Base-by-base conservation (phyloP, 2,888 invertebrate genomes). In the Clepsis dumicolana region DNA sequence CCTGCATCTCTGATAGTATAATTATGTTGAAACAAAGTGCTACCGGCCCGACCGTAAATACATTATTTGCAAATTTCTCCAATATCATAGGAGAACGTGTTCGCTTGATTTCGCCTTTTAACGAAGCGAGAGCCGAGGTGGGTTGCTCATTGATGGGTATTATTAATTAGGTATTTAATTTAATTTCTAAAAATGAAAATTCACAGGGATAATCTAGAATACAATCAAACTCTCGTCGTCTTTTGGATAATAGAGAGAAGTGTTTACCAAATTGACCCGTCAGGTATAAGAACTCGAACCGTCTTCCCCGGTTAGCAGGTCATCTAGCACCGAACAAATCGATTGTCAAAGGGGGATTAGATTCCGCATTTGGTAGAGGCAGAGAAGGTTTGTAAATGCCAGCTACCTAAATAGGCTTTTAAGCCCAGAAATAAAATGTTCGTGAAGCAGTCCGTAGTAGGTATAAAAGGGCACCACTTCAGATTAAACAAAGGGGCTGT, bases 51-150 rank as follows among this genome's bases (percentile, higher is more conserved):
- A 72, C 72, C 72, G 76, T 77, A 76, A 76, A 70, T 73, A 73
- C 72, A 76, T 78, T 78, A 76, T 81, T 83, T 80, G 77, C 72
- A 75, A 77, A 77, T 78, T 77, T 76, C 72, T 75, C 74, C 71
- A 71, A 74, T 73, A 75, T 77, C 75, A n/a, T n/a, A 71, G 74
- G 73, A 77, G 78, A 78, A 71, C 74, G 75, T 76, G 70, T 77
- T 69, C 74, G 75, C 73, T 77, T 81, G 80, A 83, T 84, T 83
- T 87, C 75, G 77, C 80, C 76, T 81, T n/a, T 73, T 78, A 83
- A 81, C 77, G 78, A 80, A 82, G 77, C 77, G 79, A 77, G 75
- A 77, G 75, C 73, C 73, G 74, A 53, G 27, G 52, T 57, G 52
- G 52, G 57, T 41, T 53, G 44, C 44, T 44, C 57, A 59, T 52